Evolutionary conservation across 2,888 invertebrate genomes (phyloP), one percentile per base, ranked within the genome.

Genomic region (Amphipoea oculea): DNA sequence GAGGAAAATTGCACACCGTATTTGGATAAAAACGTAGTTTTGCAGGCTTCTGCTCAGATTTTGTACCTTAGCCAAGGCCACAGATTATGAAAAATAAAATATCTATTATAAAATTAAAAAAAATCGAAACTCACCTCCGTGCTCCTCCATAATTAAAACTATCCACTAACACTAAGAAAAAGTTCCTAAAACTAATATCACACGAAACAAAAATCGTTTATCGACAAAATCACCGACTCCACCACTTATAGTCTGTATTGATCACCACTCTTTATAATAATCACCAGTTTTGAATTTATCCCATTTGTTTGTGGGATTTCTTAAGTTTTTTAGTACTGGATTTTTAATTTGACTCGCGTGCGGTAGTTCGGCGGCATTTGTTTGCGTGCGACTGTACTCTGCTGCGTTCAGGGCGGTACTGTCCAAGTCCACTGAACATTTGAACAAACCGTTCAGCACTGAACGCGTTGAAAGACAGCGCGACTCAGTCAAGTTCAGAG

Each of bases 181-280:
- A 91, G 93, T 94, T 95, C 94, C 95, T 95, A 82, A 88, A 88
- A 90, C 96, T 96, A 96, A 92, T 96, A 96, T 96, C 96, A 96
- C 96, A 96, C 95, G 88, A 85, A 82, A 82, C 81, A 78, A 81
- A 90, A 90, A 92, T 91, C 90, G 86, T 87, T 87, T 82, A 80
- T 84, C 82, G 83, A 88, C 72, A 78, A 81, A 80, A 83, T 72
- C 88, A 86, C 88, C 82, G 65, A 81, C 70, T 81, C 63, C 73
- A 84, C 76, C 82, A 89, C 73, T 73, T 73, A 88, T 66, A 66
- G 79, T 86, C 65, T 63, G 60, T 86, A 36, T 77, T 48, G 23
- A 76, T 72, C 78, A 84, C 80, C 87, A 89, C 86, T 86, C 29
- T 78, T 76, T 77, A 36, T 70, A 81, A 29, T 75, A 72, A 84